Percentiles rank a stretch among this genome's conserved stretches.
Conservation (phyloP, 2,888 invertebrate species). For the Drosophila diplacantha region DNA sequence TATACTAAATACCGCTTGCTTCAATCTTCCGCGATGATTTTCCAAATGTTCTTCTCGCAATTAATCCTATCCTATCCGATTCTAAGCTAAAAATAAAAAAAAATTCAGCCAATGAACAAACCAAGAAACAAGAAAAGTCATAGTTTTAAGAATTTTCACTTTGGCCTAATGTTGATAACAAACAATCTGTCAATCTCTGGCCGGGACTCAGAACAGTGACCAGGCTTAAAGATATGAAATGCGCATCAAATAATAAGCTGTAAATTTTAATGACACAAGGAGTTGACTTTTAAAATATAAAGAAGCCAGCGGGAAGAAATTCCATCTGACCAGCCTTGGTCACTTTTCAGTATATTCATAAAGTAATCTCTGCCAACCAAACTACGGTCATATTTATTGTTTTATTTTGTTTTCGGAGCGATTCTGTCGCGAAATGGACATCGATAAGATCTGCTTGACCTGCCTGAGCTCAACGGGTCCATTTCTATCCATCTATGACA, state of each 20-base stretch:
- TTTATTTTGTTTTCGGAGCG: conserved; percentile 15
- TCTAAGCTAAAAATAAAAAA: too few species aligned
- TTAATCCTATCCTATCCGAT: too few species aligned
- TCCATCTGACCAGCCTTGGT: background rate
- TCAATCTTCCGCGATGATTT: background rate
- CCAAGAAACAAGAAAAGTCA: too few species aligned
- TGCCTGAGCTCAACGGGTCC: conserved; percentile 72
- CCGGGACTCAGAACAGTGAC: too few species aligned
- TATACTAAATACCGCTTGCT: background rate
- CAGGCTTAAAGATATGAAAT: too few species aligned
- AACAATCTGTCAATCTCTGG: too few species aligned
- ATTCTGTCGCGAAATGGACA: conserved; percentile 57
- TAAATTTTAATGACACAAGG: too few species aligned
- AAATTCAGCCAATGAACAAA: too few species aligned
- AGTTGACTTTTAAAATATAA: too few species aligned
- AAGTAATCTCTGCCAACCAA: background rate
- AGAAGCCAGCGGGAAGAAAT: background rate
- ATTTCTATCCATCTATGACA: conserved; percentile 75
- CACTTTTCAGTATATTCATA: background rate
- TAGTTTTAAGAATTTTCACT: too few species aligned
- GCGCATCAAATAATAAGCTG: too few species aligned
- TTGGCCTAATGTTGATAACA: too few species aligned
- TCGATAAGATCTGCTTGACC: conserved; percentile 75
- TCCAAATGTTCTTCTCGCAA: background rate
- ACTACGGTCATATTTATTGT: conserved; percentile 22